Base-by-base conservation (phyloP, 2,797 vertebrate genomes). In the Anas bernieri region DNA sequence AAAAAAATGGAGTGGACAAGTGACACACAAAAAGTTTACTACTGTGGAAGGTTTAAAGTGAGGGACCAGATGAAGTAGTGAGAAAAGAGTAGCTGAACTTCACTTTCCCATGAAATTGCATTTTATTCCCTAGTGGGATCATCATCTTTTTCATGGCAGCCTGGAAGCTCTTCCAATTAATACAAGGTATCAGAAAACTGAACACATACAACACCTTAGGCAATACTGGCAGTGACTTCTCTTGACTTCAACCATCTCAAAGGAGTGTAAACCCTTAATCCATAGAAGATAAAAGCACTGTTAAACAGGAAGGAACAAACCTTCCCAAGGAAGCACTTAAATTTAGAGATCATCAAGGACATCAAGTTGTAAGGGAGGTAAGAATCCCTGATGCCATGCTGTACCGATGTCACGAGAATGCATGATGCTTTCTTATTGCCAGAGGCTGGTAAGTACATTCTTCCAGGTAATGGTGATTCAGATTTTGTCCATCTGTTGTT, bases 281-380 rank as follows among this genome's bases (percentile, higher is more conserved):
- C 70, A 88, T 46, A 50, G 72, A 46, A 43, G 33, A 75, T 30
- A 66, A 93, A 93, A 59, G 46, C 39, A 45, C 15, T 56, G 28
- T 35, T 84, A 63, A 63, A 86, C 5, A 94, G 37, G 30, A 88
- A 75, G 25, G 33, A 17, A 74, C 54, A 81, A 91, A 25, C 33
- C 45, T 52, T 88, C 52, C 46, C 33, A 81, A 22, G 20, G 16
- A 66, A 86, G 66, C 25, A 73, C 8, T 73, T 86, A 45, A 43
- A 76, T 43, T 69, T 30, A 84, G 74, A 82, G 48, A 92, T 84
- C 31, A 69, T 70, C 26, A 82, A 79, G n/a, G 86, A 69, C 46
- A 76, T 63, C 52, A 92, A 73, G 5, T 2, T 56, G 21, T 66
- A 59, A 91, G 28, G 79, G 33, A 56, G 18, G 12, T 20, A 91